A percentile compares a stretch with the other conserved stretches of the same genome.
phyloP scores from a whole-genome alignment of 2,888 invertebrate species.

The Cantharis flavilabris region DNA sequence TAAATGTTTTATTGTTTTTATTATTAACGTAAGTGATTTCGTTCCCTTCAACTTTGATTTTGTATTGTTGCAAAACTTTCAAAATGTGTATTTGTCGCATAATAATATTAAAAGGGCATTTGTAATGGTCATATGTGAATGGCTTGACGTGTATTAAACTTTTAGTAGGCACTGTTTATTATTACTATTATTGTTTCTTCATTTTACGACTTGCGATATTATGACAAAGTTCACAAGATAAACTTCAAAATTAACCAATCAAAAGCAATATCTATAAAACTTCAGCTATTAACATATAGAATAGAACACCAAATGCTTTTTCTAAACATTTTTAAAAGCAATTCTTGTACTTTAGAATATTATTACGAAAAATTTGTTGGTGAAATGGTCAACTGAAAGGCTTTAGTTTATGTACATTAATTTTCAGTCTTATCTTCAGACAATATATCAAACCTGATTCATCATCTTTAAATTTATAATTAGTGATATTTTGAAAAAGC shows the following conservation, averaged over 20 bases:
- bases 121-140: not conserved
- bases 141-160: not conserved
- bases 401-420: too few relatives aligned
- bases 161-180: not conserved
- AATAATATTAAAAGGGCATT: not conserved
- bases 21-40: conserved; percentile 24
- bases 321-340: too few relatives aligned
- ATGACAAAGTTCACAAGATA: not conserved
- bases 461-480: too few relatives aligned
- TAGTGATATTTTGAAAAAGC: too few relatives aligned
- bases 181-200: not conserved
- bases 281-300: not conserved
- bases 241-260: not conserved
- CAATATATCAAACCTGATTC: too few relatives aligned
- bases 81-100: not conserved
- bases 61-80: conserved; percentile 12
- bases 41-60: conserved; percentile 13
- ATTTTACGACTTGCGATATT: not conserved
- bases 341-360: too few relatives aligned
- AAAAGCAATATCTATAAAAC: not conserved
- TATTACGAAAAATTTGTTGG: too few relatives aligned
- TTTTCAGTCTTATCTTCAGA: too few relatives aligned
- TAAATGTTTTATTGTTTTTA: conserved; percentile 27
- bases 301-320: not conserved
- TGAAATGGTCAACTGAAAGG: too few relatives aligned